Conservation (phyloP, 2,797 vertebrate species). For the Sibirionetta formosa region DNA sequence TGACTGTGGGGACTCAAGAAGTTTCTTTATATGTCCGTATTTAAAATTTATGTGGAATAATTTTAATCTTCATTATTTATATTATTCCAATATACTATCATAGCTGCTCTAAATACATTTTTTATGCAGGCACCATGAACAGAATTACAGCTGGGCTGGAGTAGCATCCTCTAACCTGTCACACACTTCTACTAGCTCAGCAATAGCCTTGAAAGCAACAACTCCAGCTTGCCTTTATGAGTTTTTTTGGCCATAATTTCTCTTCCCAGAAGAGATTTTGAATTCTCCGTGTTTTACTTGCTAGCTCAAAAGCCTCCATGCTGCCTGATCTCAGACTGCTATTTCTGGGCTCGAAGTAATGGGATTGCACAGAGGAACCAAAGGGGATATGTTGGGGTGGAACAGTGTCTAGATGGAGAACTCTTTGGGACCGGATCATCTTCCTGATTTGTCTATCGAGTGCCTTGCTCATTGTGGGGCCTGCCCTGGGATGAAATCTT, state of each 20-base stretch:
- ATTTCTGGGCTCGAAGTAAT: background rate
- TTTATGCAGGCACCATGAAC: background rate
- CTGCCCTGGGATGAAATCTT: background rate
- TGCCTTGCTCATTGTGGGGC: background rate
- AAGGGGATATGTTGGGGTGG: background rate
- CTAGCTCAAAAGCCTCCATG: background rate
- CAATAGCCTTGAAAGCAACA: background rate
- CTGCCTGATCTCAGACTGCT: background rate
- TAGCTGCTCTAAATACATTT: background rate
- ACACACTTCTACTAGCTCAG: background rate
- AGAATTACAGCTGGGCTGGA: background rate
- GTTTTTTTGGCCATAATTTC: background rate
- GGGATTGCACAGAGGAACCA: background rate
- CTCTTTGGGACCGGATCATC: background rate
- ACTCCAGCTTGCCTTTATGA: background rate
- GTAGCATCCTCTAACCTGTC: background rate
- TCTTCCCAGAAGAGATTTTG: background rate
- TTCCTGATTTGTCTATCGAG: background rate
- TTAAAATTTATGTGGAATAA: background rate
- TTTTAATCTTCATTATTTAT: conserved; percentile 25
- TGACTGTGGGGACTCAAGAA: background rate
- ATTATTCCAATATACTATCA: background rate
- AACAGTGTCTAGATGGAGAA: background rate
- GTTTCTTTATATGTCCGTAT: conserved; percentile 7
- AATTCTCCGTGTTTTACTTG: background rate